Percentiles rank a stretch among this genome's conserved stretches.
Conservation (phyloP, 2,113 vertebrate species). For the Tyto alba region DNA sequence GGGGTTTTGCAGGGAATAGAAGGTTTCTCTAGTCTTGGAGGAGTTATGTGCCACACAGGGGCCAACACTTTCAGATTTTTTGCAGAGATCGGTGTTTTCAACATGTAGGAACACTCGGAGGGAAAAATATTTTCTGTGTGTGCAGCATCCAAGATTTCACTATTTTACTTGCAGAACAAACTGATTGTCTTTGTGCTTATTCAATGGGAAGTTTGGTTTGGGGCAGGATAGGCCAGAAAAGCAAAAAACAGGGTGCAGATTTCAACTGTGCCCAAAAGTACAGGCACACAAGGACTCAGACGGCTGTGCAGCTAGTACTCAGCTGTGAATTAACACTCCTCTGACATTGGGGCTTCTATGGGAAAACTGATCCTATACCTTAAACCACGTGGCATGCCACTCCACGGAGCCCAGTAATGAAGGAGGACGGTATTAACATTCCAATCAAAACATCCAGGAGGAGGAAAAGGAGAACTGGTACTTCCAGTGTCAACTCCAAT, state of each 20-base stretch:
- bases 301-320: neutral
- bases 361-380: neutral
- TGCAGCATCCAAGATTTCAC: neutral
- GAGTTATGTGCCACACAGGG: neutral
- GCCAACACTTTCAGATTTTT: neutral
- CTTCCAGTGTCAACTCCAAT: constrained; percentile 64
- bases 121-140: neutral
- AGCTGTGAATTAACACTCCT: neutral
- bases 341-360: neutral
- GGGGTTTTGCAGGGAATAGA: neutral
- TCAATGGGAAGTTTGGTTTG: neutral
- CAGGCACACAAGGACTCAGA: neutral
- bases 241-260: neutral
- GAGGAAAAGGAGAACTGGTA: constrained; percentile 48
- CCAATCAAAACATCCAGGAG: constrained; percentile 64
- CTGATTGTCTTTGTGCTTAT: neutral
- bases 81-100: neutral
- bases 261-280: neutral
- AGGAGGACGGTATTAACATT: constrained; percentile 48
- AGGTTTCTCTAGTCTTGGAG: neutral
- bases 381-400: neutral
- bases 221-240: neutral
- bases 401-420: neutral
- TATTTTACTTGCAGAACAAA: neutral
- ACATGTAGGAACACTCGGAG: neutral